phyloP scores from a whole-genome alignment of 1,140 invertebrate genomes.

The Halictus rubicundus region DNA sequence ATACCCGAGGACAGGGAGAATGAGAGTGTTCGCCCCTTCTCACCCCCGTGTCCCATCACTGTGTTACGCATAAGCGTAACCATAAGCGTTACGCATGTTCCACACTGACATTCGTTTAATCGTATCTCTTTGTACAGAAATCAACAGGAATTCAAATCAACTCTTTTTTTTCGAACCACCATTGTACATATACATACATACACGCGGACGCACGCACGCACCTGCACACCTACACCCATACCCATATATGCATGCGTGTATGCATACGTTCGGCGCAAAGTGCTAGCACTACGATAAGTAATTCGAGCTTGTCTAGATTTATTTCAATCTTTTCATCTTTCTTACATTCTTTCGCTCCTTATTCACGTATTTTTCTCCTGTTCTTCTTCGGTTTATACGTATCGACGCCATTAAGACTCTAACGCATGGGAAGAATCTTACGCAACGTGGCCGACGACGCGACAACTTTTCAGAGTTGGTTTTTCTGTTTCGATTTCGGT shows the following conservation, averaged over 20 bases:
- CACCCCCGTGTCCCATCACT: neutral
- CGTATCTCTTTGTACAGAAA: slow-evolving; percentile 78
- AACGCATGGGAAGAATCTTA: slow-evolving; percentile 68
- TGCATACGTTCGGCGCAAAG: slow-evolving; percentile 73
- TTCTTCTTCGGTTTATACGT: slow-evolving; percentile 56
- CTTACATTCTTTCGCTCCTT: too few relatives aligned
- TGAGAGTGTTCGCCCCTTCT: too few relatives aligned
- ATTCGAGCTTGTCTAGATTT: slow-evolving; percentile 74
- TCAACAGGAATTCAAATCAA: slow-evolving; percentile 71
- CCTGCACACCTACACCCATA: too few relatives aligned
- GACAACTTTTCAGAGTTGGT: neutral
- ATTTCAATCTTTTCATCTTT: slow-evolving; percentile 58
- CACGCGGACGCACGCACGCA: slow-evolving; percentile 28
- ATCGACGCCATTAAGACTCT: slow-evolving; percentile 70
- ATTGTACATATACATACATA: slow-evolving; percentile 73
- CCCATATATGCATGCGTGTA: neutral
- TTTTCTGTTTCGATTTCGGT: neutral
- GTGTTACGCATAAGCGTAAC: too few relatives aligned
- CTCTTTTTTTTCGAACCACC: slow-evolving; percentile 59
- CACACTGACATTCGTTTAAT: slow-evolving; percentile 71
- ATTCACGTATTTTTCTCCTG: slow-evolving; percentile 51
- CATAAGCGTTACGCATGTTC: neutral
- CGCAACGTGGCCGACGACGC: neutral
- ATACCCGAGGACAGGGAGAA: too few relatives aligned
- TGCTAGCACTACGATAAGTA: slow-evolving; percentile 75